These are phyloP conservation scores for Oncorhynchus nerka DNA, from an alignment of 2,113 vertebrate species.

Conservation along the genomic window DNA sequence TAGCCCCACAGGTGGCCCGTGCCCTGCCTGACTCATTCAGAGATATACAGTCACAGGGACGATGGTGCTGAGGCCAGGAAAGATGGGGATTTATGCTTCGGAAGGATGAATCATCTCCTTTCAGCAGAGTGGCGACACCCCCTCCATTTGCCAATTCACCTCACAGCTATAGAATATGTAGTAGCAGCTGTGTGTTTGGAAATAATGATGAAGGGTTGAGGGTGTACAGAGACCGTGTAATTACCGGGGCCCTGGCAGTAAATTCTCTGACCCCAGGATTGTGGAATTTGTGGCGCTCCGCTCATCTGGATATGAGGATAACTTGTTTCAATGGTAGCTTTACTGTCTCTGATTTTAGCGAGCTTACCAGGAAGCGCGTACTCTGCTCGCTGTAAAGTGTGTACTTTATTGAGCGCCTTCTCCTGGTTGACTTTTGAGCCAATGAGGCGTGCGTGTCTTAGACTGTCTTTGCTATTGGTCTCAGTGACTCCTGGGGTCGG, in stretches of 20 bases:
- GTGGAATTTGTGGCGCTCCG: constrained; percentile 24
- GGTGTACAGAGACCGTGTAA: constrained; percentile 53
- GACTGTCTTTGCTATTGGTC: constrained; percentile 13
- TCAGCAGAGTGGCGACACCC: background rate
- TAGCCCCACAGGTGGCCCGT: background rate
- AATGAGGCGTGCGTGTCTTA: constrained; percentile 49
- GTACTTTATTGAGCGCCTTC: constrained; percentile 37
- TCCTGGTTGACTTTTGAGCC: constrained; percentile 40
- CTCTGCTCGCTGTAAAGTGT: constrained; percentile 15
- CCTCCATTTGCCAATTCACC: constrained; percentile 39
- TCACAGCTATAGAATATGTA: constrained; percentile 43
- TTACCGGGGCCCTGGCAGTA: constrained; percentile 53
- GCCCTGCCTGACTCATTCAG: background rate
- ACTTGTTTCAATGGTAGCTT: constrained; percentile 38
- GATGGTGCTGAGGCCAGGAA: background rate
- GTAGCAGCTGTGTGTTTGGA: constrained; percentile 50
- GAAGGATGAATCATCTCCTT: constrained; percentile 32
- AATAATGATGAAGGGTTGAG: constrained; percentile 56
- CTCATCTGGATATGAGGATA: constrained; percentile 22
- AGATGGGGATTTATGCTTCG: constrained; percentile 39
- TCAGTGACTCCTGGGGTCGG: constrained; percentile 18
- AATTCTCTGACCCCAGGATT: constrained; percentile 57
- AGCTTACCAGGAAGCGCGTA: constrained; percentile 31
- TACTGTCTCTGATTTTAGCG: constrained; percentile 42
- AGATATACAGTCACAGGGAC: background rate